These are phyloP conservation scores for Aphidius ervi DNA, from an alignment of 1,140 invertebrate genomes.

Conservation along the genomic window DNA sequence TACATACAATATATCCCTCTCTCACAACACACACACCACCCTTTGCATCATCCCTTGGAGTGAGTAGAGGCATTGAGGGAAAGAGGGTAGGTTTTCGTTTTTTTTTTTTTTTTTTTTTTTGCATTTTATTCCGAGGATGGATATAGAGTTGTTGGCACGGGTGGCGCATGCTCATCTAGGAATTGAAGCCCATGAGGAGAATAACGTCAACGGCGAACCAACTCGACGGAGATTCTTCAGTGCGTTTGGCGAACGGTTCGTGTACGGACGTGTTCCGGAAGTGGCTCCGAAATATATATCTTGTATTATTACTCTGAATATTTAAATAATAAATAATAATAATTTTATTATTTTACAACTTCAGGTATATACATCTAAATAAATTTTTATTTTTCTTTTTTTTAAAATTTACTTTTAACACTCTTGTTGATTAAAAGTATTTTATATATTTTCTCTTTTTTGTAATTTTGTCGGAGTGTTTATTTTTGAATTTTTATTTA, in stretches of 20 bases:
- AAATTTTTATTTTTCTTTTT: no score
- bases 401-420: no score
- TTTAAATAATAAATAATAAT: neutral
- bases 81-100: slow-evolving; percentile 6
- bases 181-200: slow-evolving; percentile 34
- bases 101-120: no score
- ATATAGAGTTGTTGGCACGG: slow-evolving; percentile 13
- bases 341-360: neutral
- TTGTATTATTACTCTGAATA: no score
- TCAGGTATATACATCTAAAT: no score
- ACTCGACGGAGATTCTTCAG: slow-evolving; percentile 44
- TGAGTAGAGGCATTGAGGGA: slow-evolving; percentile 9
- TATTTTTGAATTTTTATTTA: no score
- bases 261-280: slow-evolving; percentile 44
- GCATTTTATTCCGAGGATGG: no score
- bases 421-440: no score
- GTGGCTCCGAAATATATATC: neutral
- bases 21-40: neutral
- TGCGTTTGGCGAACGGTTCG: slow-evolving; percentile 53
- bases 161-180: slow-evolving; percentile 40
- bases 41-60: neutral
- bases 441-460: no score
- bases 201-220: slow-evolving; percentile 48
- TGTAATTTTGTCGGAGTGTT: no score
- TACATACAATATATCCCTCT: slow-evolving; percentile 6